Percentiles rank a stretch among this genome's conserved stretches.
Evolutionary conservation across 2,888 invertebrate genomes (phyloP).

Genomic region (Mimas tiliae): DNA sequence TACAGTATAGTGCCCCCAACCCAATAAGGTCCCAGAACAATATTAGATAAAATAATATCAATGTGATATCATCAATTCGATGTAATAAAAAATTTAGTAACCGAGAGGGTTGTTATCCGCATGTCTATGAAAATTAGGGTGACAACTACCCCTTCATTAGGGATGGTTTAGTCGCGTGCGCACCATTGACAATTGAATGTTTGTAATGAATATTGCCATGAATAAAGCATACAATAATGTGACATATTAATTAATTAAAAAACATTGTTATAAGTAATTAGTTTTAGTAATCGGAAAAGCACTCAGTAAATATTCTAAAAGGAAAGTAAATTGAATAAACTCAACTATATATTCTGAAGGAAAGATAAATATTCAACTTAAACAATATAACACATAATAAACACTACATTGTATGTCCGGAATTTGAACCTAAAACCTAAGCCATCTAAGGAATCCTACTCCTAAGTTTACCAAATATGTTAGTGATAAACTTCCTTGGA

Average conservation of each 20-base stretch:
- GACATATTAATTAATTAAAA: background rate
- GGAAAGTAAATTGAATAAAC: no score
- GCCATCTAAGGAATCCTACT: no score
- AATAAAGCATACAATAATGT: background rate
- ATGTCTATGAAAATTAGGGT: slow-evolving; percentile 62
- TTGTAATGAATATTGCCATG: background rate
- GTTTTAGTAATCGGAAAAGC: no score
- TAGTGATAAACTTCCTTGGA: no score
- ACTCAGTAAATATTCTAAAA: no score
- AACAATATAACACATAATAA: no score
- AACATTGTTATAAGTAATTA: no score
- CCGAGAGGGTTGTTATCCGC: slow-evolving; percentile 62
- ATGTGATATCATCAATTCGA: background rate
- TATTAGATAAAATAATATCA: slow-evolving; percentile 39
- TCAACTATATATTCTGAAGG: no score
- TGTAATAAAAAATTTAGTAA: slow-evolving; percentile 66
- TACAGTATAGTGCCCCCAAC: background rate
- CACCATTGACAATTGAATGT: slow-evolving; percentile 28
- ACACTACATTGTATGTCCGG: no score
- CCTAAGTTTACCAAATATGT: no score
- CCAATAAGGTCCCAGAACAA: background rate
- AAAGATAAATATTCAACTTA: no score
- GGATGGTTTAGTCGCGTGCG: slow-evolving; percentile 62
- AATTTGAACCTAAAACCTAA: no score
- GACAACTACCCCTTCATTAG: slow-evolving; percentile 63